Evolutionary conservation across 1,140 invertebrate genomes (phyloP).

Genomic region (Drosophila nigrodunni): DNA sequence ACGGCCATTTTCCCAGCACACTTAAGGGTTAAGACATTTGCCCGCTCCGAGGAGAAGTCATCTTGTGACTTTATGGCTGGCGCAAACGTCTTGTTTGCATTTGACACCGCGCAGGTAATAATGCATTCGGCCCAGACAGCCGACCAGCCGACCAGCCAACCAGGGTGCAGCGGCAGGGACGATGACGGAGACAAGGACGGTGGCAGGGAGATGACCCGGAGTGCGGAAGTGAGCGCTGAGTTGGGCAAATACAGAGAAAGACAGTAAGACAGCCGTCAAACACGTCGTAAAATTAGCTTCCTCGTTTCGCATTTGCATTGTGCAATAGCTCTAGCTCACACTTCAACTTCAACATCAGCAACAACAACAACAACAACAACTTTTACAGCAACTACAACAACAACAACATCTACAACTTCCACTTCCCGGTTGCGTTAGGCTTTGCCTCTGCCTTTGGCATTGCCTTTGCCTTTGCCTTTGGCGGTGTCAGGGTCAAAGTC

Average conservation of each 20-base stretch:
- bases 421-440: constrained; percentile 18
- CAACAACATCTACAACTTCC: constrained; percentile 18
- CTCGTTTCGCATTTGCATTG: constrained; percentile 80
- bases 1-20: constrained; percentile 30
- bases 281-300: constrained; percentile 81
- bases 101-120: constrained; percentile 78
- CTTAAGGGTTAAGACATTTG: constrained; percentile 44
- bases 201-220: constrained; percentile 31
- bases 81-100: constrained; percentile 80
- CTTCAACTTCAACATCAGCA: constrained; percentile 22
- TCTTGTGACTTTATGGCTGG: constrained; percentile 68
- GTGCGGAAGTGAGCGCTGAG: constrained; percentile 66
- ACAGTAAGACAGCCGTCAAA: constrained; percentile 68
- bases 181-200: not conserved
- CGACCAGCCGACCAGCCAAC: constrained; percentile 22
- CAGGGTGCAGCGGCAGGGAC: constrained; percentile 24
- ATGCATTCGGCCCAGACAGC: constrained; percentile 55
- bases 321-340: constrained; percentile 58
- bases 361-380: constrained; percentile 8
- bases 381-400: constrained; percentile 35
- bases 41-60: constrained; percentile 46
- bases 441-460: not conserved
- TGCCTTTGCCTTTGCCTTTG: constrained; percentile 27
- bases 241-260: constrained; percentile 35
- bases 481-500: constrained; percentile 79